Base-by-base conservation (phyloP, 2,888 invertebrate genomes). In the Stegana nigrithorax region DNA sequence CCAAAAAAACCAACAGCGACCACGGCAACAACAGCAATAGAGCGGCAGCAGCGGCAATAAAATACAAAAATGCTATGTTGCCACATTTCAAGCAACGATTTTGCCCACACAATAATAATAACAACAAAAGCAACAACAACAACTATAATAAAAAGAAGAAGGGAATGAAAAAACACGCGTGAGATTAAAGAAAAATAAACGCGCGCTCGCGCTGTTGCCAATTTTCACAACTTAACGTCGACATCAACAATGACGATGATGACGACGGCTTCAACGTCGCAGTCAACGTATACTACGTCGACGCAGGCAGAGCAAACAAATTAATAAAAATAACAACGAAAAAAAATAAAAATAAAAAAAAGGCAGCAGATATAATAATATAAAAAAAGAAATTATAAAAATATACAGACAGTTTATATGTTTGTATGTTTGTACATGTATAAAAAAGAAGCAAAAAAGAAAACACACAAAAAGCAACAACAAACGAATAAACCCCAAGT, bases 281-380 rank as follows among this genome's bases (percentile, higher is more conserved):
- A 27, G 32, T 23, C n/a, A 14, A 2, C 29, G 53, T n/a, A n/a
- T n/a, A 12, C 53, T 7, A 32, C 32, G 39, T 29, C 66, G 56
- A 55, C 67, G 67, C 66, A 62, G 65, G 67, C 74, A 78, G 67
- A 69, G 69, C 72, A 75, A 76, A 78, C 77, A 77, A 76, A 76
- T 76, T 78, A 78, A 78, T 77, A 76, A 78, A 76, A 78, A 78
- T 78, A 76, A 76, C 75, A 75, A 73, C 71, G 75, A 73, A 27
- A 60, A 19, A 14, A 50, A n/a, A 50, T n/a, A 4, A 50, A 59
- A 59, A 64, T 47, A 14, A 60, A 50, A 26, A 62, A 57, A 12
- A 44, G 14, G 12, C 56, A 51, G 19, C 58, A 55, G 6, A 47
- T 47, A 23, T 58, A 47, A 17, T 4, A 47, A 23, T 21, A 21